Conservation (phyloP, 1,140 invertebrate genomes). For the Planococcus citri region DNA sequence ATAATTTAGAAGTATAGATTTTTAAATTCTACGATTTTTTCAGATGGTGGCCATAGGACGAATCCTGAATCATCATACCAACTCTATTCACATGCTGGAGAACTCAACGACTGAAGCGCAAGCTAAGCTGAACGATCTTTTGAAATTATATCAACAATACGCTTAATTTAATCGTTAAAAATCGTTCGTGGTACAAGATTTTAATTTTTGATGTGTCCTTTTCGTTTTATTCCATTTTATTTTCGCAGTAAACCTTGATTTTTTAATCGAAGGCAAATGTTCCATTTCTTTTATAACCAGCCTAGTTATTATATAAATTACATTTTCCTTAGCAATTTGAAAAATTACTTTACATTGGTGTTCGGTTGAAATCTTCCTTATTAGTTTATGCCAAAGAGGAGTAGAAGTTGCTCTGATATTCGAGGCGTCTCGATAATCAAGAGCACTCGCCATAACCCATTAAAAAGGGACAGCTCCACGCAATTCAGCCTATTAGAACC, state of each 20-base stretch:
- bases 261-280: not conserved
- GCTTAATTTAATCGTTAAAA: not conserved
- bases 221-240: not conserved
- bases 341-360: not conserved
- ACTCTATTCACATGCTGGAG: constrained; percentile 11
- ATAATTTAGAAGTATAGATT: not conserved
- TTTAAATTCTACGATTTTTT: not conserved
- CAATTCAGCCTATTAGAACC: too few species aligned
- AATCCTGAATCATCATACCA: not conserved
- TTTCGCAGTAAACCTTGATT: not conserved
- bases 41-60: constrained; percentile 9
- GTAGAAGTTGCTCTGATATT: constrained; percentile 6
- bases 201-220: not conserved
- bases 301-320: too few species aligned
- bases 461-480: not conserved
- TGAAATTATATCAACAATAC: constrained; percentile 13
- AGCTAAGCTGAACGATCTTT: not conserved
- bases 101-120: not conserved
- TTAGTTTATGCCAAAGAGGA: not conserved
- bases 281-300: too few species aligned
- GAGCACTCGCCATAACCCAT: not conserved
- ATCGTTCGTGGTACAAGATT: not conserved
- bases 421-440: not conserved
- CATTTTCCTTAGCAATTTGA: not conserved
- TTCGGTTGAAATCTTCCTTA: not conserved